Conservation (phyloP, 1,140 invertebrate species). For the Carcinoscorpius rotundicauda region DNA sequence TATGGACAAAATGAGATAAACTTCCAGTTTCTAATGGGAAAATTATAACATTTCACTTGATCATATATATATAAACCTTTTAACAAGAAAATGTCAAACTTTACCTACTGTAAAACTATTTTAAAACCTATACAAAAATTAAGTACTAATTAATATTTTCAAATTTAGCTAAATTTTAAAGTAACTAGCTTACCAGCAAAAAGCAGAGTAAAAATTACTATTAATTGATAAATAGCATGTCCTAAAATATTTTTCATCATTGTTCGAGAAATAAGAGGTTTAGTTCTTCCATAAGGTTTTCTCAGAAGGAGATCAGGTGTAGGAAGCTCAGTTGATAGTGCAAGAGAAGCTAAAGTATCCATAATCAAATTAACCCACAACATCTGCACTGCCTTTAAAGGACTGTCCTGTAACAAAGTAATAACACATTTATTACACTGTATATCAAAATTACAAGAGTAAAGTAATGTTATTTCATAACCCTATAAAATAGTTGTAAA, state of each 20-base stretch:
- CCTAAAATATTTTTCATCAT: conserved; percentile 99
- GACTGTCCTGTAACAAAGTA: conserved; percentile 38
- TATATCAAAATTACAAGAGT: no score
- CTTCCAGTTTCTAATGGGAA: no score
- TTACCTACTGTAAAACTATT: no score
- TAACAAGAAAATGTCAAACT: no score
- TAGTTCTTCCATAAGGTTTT: conserved; percentile 96
- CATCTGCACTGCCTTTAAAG: conserved; percentile 93
- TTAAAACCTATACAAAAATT: background rate
- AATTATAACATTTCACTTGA: no score
- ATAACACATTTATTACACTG: no score
- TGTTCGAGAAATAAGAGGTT: conserved; percentile 92
- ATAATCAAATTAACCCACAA: conserved; percentile 99
- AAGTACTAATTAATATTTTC: background rate
- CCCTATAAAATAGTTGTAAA: no score
- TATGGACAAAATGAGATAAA: no score
- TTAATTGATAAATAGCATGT: conserved; percentile 91
- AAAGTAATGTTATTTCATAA: no score
- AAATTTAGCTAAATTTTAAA: background rate
- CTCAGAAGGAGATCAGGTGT: conserved; percentile 87
- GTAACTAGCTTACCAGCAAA: conserved; percentile 60
- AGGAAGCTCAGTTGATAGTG: conserved; percentile 96
- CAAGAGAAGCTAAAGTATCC: conserved; percentile 97
- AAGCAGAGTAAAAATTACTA: conserved; percentile 85
- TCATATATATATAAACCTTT: no score